These are phyloP conservation scores for Amphimedon queenslandica DNA, from an alignment of 37 sponge, comb jelly and placozoan species.

Conservation along the genomic window DNA sequence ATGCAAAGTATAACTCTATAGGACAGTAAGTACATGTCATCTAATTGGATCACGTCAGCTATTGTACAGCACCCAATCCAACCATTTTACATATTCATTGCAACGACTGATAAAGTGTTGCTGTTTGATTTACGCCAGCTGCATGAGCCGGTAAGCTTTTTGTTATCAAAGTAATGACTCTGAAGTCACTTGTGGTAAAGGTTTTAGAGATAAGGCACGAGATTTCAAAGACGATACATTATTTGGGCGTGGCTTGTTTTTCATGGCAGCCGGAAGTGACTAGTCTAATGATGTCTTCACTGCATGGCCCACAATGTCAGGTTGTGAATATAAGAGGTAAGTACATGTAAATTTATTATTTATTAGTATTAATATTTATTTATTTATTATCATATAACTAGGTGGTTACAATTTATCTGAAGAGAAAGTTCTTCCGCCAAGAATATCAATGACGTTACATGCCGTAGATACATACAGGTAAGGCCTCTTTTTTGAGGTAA, in stretches of 20 bases:
- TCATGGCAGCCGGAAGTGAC: not conserved
- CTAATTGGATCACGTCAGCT: conserved; percentile 13
- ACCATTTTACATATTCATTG: conserved; percentile 34
- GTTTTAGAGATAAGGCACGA: not conserved
- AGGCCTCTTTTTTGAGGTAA: no score
- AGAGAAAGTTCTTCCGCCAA: not conserved
- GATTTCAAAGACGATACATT: not conserved
- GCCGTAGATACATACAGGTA: no score
- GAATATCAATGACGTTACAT: not conserved
- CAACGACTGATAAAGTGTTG: conserved; percentile 22
- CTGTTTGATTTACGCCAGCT: conserved; percentile 42
- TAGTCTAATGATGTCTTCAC: not conserved
- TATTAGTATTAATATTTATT: not conserved
- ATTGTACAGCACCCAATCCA: conserved; percentile 20
- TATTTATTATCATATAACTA: no score
- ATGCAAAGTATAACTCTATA: no score
- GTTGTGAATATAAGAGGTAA: not conserved
- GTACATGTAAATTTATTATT: no score
- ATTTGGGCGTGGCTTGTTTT: not conserved
- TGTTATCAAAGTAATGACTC: not conserved
- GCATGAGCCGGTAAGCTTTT: conserved; percentile 10
- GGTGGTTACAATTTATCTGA: not conserved
- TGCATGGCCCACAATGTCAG: not conserved
- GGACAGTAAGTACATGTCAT: no score
- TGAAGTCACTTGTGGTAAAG: not conserved